A percentile compares a stretch with the other conserved stretches of the same genome.
These are phyloP conservation scores for Callyntrura sp. DNA, from an alignment of 2,888 invertebrate genomes.

Conservation along the genomic window DNA sequence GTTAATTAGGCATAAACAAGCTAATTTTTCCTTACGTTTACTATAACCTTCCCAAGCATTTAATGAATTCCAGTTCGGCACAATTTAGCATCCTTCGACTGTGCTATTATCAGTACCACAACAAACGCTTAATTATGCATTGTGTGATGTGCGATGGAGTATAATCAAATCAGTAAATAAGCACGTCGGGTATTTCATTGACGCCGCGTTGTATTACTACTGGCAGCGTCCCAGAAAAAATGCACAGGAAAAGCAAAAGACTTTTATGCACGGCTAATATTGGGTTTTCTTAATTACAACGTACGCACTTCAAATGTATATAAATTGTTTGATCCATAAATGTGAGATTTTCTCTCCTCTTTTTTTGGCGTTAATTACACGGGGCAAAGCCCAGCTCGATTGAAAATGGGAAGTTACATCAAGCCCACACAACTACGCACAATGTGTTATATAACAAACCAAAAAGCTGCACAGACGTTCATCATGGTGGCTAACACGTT, in stretches of 20 bases:
- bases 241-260: background rate
- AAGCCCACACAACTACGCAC: slow-evolving; percentile 41
- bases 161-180: too few species aligned
- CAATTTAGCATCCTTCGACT: too few species aligned
- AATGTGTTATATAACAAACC: background rate
- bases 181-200: too few species aligned
- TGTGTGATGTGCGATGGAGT: too few species aligned
- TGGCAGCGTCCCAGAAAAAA: slow-evolving; percentile 1
- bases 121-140: too few species aligned
- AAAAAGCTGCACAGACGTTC: background rate
- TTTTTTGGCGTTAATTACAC: slow-evolving; percentile 72
- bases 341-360: slow-evolving; percentile 30
- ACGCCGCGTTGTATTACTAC: too few species aligned
- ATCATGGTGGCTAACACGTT: background rate
- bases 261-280: background rate
- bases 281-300: slow-evolving; percentile 61
- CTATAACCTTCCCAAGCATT: too few species aligned
- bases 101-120: too few species aligned
- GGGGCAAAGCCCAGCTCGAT: slow-evolving; percentile 35
- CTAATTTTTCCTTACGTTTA: too few species aligned
- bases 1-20: too few species aligned
- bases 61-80: too few species aligned
- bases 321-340: slow-evolving; percentile 59
- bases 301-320: slow-evolving; percentile 25
- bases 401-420: slow-evolving; percentile 17